These are phyloP conservation scores for Hippopotamyrus pictus DNA, from an alignment of 2,797 vertebrate genomes.

Conservation along the genomic window DNA sequence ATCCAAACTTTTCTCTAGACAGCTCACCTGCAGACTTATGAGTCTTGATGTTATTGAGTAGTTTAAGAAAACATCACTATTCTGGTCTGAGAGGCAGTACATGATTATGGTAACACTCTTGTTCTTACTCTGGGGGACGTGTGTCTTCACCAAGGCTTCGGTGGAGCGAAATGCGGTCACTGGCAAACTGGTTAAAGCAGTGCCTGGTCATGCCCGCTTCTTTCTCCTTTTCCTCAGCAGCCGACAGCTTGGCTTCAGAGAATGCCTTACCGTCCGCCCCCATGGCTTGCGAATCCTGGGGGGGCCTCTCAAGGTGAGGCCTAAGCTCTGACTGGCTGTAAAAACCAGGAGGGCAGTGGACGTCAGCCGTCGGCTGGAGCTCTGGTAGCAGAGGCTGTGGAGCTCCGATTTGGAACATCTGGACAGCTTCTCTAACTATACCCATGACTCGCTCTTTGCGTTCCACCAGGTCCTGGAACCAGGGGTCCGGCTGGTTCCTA, in stretches of 20 bases:
- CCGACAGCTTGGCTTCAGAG: constrained; percentile 61
- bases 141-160: constrained; percentile 85
- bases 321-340: constrained; percentile 74
- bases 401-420: constrained; percentile 84
- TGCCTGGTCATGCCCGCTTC: constrained; percentile 79
- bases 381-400: constrained; percentile 51
- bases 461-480: constrained; percentile 76
- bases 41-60: neutral
- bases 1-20: neutral
- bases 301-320: constrained; percentile 72
- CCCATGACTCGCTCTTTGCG: constrained; percentile 72
- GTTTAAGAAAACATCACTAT: neutral
- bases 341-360: constrained; percentile 70
- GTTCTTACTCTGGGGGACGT: constrained; percentile 74
- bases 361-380: constrained; percentile 35
- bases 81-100: neutral
- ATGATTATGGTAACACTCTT: neutral
- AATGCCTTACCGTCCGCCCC: constrained; percentile 75
- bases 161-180: constrained; percentile 87
- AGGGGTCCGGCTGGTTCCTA: constrained; percentile 62
- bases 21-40: neutral
- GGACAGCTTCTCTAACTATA: constrained; percentile 76
- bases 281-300: constrained; percentile 63
- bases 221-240: constrained; percentile 77
- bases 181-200: constrained; percentile 94